These are phyloP conservation scores for Siniperca scherzeri DNA, from an alignment of 2,797 vertebrate genomes.

Conservation along the genomic window DNA sequence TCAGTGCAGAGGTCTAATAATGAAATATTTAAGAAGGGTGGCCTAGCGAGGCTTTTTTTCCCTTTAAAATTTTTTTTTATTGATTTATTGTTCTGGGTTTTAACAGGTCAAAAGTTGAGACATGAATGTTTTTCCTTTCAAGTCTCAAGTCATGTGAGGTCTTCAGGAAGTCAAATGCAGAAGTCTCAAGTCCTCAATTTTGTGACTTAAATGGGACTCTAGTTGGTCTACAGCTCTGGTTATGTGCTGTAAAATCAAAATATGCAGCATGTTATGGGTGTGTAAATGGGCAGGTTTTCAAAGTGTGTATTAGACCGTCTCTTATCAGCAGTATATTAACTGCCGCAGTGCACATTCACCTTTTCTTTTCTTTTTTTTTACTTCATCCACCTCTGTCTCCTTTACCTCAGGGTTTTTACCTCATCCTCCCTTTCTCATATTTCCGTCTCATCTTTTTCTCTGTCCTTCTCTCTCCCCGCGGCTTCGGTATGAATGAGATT, in stretches of 20 bases:
- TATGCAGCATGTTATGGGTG: background rate
- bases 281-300: background rate
- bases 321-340: constrained; percentile 22
- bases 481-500: constrained; percentile 48
- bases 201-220: background rate
- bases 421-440: constrained; percentile 3
- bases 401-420: constrained; percentile 30
- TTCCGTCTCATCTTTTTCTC: constrained; percentile 26
- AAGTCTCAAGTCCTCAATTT: background rate
- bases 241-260: constrained; percentile 1
- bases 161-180: background rate
- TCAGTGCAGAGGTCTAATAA: too few relatives aligned
- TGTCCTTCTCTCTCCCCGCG: constrained; percentile 6
- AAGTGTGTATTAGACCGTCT: background rate
- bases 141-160: background rate
- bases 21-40: too few relatives aligned
- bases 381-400: background rate
- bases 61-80: too few relatives aligned
- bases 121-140: background rate
- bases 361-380: background rate
- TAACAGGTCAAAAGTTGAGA: too few relatives aligned
- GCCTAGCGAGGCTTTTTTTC: too few relatives aligned
- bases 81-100: background rate
- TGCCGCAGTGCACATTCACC: background rate
- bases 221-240: background rate